Percentiles rank a stretch among this genome's conserved stretches.
Evolutionary conservation across 2,797 vertebrate genomes (phyloP).

Genomic region (Euphonia xanthogaster): DNA sequence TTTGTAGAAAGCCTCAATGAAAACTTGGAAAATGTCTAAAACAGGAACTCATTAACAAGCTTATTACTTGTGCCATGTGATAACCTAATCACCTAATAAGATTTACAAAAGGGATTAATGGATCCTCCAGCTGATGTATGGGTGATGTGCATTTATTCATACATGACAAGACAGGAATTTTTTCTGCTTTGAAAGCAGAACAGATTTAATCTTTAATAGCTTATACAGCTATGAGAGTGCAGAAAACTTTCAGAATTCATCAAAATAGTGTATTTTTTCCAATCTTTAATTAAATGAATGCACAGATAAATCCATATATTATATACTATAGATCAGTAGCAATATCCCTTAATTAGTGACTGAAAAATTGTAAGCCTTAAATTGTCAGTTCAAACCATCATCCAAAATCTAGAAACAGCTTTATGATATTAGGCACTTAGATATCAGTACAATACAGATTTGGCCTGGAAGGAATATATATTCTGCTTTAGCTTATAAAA

Average conservation of each 20-base stretch:
- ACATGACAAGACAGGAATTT: not conserved
- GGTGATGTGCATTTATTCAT: not conserved
- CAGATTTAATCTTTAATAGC: not conserved
- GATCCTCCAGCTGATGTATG: not conserved
- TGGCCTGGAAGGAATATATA: not conserved
- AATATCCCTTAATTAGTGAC: not conserved
- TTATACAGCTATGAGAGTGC: not conserved
- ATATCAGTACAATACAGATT: not conserved
- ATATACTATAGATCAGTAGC: not conserved
- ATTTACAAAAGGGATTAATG: conserved; percentile 20
- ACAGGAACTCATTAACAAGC: not conserved
- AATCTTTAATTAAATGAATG: not conserved
- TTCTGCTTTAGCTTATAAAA: not conserved
- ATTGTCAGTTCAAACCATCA: not conserved
- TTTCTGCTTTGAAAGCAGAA: not conserved
- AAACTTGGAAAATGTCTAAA: conserved; percentile 34
- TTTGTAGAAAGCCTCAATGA: not conserved
- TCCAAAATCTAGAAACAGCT: not conserved
- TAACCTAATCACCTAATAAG: conserved; percentile 36
- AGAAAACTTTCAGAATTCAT: not conserved
- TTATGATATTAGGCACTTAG: not conserved
- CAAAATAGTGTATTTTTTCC: not conserved
- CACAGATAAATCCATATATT: not conserved
- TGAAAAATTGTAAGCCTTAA: not conserved
- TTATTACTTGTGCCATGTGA: not conserved